Evolutionary conservation across 2,113 vertebrate genomes (phyloP).

Genomic region (Gobius niger): DNA sequence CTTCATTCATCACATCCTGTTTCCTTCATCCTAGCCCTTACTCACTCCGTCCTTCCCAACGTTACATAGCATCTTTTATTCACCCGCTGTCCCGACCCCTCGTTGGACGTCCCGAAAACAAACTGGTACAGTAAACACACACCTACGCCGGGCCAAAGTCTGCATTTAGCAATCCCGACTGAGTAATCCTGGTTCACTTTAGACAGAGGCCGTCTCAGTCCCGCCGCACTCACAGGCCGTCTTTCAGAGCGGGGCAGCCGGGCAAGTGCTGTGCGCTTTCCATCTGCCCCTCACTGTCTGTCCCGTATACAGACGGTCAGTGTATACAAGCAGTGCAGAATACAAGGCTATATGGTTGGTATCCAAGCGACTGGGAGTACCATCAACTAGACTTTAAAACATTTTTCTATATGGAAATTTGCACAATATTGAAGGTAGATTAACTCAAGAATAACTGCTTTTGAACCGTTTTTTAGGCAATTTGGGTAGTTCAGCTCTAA

Average conservation of each 20-base stretch:
- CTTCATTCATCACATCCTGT: constrained; percentile 18
- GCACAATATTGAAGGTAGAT: too few species aligned
- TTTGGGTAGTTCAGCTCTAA: too few species aligned
- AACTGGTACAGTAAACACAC: constrained; percentile 57
- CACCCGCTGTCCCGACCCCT: constrained; percentile 28
- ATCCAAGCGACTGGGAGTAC: too few species aligned
- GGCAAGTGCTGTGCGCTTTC: constrained; percentile 41
- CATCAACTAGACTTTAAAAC: too few species aligned
- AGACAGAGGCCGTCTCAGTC: constrained; percentile 63
- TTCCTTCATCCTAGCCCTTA: not conserved
- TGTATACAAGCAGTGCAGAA: not conserved
- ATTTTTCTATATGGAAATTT: too few species aligned
- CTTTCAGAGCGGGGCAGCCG: constrained; percentile 65
- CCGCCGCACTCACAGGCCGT: constrained; percentile 54
- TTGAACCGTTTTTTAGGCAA: too few species aligned
- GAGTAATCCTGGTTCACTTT: constrained; percentile 49
- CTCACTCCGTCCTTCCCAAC: constrained; percentile 20
- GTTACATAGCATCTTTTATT: constrained; percentile 6
- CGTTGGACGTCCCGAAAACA: constrained; percentile 29
- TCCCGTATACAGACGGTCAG: constrained; percentile 12
- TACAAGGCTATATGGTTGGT: not conserved
- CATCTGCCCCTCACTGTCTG: constrained; percentile 41
- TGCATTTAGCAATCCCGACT: constrained; percentile 28
- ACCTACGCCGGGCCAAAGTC: constrained; percentile 43
- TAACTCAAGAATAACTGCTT: too few species aligned